Evolutionary conservation across 2,888 invertebrate genomes (phyloP), one percentile per base, ranked within the genome.

Genomic region (Dynastes hyllus): DNA sequence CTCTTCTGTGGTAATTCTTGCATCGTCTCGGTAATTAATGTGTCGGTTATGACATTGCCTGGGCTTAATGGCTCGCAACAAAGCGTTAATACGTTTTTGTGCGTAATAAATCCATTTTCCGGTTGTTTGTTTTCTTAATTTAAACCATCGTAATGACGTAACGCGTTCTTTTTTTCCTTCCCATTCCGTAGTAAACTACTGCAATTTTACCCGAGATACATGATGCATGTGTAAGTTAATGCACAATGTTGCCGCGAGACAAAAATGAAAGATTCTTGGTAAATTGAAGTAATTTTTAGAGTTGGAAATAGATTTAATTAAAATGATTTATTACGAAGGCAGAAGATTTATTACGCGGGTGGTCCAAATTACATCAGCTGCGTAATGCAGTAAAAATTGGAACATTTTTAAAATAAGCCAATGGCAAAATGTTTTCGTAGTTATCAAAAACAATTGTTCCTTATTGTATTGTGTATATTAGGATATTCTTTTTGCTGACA

Each of bases 1-100:
- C 40, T 73, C 37, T 73, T 40, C 45, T 73, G 61, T 27, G 45
- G 67, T 71, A 71, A 58, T 71, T 58, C 71, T 61, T 73, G 73
- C 37, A 61, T 22, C 3, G 61, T 45, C 58, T 40, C 37, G 58
- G 58, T 58, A 61, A 58, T 73, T 61, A 45, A 55, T 58, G 58
- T 40, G n/a, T 55, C 29, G 37, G 58, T 73, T 73, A 73, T 73
- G 73, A 73, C 73, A 73, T 61, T 58, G 58, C 55, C 37, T 27
- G 40, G 1, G 58, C 40, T 61, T 61, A 73, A 58, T 61, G 58
- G 61, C 58, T 61, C 73, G 73, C 37, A 73, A 73, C 61, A 73
- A 73, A 58, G 61, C 16, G 45, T 55, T 73, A 70, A 55, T 70
- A 53, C 70, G 53, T 70, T 55, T 58, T 40, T 61, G 61, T 37